Evolutionary conservation across 1,140 invertebrate genomes (phyloP).

Genomic region (Pissodes strobi): DNA sequence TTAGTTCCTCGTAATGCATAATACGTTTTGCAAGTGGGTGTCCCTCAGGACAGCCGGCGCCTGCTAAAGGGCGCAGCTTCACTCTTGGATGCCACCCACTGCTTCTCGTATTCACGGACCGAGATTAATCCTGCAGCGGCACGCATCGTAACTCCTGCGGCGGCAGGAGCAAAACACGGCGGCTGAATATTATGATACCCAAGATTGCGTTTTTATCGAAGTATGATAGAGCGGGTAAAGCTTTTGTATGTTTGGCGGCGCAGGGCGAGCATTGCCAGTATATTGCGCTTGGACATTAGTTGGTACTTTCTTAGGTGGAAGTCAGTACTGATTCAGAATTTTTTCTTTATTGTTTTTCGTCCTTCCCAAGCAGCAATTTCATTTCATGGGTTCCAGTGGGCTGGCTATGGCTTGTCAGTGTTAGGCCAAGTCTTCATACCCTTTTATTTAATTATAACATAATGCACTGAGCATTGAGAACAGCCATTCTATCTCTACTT

Average conservation of each 20-base stretch:
- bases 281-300: too few species aligned
- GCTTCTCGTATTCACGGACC: slow-evolving; percentile 16
- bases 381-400: too few species aligned
- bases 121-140: slow-evolving; percentile 27
- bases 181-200: background rate
- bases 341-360: too few species aligned
- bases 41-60: slow-evolving; percentile 28
- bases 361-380: too few species aligned
- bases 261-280: too few species aligned
- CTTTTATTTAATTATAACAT: too few species aligned
- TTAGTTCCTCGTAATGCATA: background rate
- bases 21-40: slow-evolving; percentile 20
- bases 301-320: too few species aligned
- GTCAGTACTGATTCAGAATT: too few species aligned
- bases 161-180: background rate
- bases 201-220: background rate
- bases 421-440: too few species aligned
- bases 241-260: background rate
- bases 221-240: background rate
- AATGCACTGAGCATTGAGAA: too few species aligned
- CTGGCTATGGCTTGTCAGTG: too few species aligned
- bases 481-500: too few species aligned
- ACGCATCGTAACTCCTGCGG: slow-evolving; percentile 16
- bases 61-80: slow-evolving; percentile 29
- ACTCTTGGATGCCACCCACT: slow-evolving; percentile 29